Base-by-base conservation (phyloP, 2,888 invertebrate species). In the Euplagia quadripunctaria region DNA sequence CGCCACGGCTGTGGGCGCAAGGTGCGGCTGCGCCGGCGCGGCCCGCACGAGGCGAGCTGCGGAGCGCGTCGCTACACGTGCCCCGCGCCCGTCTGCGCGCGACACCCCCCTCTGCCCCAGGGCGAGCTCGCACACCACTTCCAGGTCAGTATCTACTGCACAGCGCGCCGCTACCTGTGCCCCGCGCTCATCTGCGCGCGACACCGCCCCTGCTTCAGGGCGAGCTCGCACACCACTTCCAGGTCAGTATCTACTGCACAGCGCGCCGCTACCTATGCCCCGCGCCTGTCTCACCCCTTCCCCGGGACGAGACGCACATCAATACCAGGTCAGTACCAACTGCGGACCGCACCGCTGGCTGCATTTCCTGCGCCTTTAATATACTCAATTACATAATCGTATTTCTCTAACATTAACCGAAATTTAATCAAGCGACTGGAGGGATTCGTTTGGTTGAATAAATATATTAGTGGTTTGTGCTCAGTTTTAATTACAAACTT, bases 1-100 rank as follows among this genome's bases (percentile, higher is more conserved):
- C 94, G 95, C 65, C 96, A 96, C 91, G 96, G 95, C 41, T 96
- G 96, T 89, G 92, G 93, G 41, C 93, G 92, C 79, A 92, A 91
- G 83, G 90, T 94, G 89, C 93, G 92, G 1, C 90, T 96, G 85
- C 90, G 93, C 14, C 84, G 92, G 61, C 96, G 96, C 86, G 86
- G 80, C 51, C 86, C 90, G 82, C 96, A 96, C 90, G 96, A 96
- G 90, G 91, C 93, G 49, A 92, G 90, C 82, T 96, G 96, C 88
- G 80, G 82, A 65, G 90, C 92, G 87, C 94, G 96, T 75, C 91
- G 92, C 81, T 95, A 96, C 92, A 88, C 87, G 79, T 96, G 96
- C 88, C 94, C 95, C 85, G 92, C 93, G 85, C 91, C 92, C 74
- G 82, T 86, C 79, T 96, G 96, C 89, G 75, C 85, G 0, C 17